These are phyloP conservation scores for Phyllotreta cruciferae DNA, from an alignment of 2,888 invertebrate species.

Conservation along the genomic window DNA sequence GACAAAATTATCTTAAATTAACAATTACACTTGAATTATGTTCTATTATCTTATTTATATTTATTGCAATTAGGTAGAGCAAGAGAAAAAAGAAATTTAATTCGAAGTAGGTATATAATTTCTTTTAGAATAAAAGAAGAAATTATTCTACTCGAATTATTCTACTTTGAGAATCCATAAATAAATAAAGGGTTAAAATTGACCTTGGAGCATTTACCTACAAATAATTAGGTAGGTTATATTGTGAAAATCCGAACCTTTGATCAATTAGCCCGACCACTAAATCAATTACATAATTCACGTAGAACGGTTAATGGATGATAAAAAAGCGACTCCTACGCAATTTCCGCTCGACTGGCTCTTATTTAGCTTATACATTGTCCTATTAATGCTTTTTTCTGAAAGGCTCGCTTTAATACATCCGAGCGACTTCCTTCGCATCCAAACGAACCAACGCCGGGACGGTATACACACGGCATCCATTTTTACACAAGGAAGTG, in stretches of 20 bases:
- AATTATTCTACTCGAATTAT: no score
- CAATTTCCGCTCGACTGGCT: slow-evolving; percentile 4
- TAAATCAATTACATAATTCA: no score
- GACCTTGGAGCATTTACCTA: no score
- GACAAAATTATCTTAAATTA: slow-evolving; percentile 23
- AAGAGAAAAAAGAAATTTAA: not conserved
- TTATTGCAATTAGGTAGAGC: slow-evolving; percentile 2
- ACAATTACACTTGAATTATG: slow-evolving; percentile 20
- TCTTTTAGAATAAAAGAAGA: not conserved
- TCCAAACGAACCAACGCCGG: not conserved
- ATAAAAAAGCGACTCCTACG: not conserved
- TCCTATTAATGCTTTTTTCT: slow-evolving; percentile 17
- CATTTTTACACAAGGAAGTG: slow-evolving; percentile 27
- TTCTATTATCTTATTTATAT: slow-evolving; percentile 20
- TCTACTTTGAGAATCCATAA: no score
- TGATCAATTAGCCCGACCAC: no score
- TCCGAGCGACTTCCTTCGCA: slow-evolving; percentile 18
- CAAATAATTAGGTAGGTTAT: no score
- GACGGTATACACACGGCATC: not conserved
- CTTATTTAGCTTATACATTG: slow-evolving; percentile 14
- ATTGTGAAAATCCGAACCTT: no score
- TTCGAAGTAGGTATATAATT: not conserved
- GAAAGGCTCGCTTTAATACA: slow-evolving; percentile 13
- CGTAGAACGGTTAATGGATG: no score
- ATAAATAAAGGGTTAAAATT: no score